Evolutionary conservation across 1,140 invertebrate genomes (phyloP), one percentile per base, ranked within the genome.

Genomic region (Heliothis subflexa): DNA sequence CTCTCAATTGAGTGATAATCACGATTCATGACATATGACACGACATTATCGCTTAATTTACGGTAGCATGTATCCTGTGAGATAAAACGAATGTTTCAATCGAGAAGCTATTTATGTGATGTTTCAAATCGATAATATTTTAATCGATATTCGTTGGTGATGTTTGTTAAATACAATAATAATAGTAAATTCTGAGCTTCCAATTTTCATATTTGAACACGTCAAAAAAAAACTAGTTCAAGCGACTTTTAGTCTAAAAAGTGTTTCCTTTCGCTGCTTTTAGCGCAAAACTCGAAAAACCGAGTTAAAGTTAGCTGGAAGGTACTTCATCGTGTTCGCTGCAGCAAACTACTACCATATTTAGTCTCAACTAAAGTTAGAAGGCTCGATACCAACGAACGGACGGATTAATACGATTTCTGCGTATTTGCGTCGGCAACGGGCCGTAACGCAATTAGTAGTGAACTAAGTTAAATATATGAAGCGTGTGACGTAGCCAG

Each of bases 401-500:
- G 33, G 40, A 16, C 28, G 33, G 61, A 66, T 66, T 66, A 77
- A 77, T 77, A 66, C 52, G n/a, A 77, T 77, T 77, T 68, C 61
- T 68, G n/a, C 61, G 62, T 77, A 68, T 77, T 77, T 77, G 61
- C 74, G 61, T 68, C 74, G 62, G 62, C 59, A 66, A 47, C 74
- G 74, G 50, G 28, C 50, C 50, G 28, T 77, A 68, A 77, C 50
- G 28, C 50, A 68, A 77, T 77, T 77, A 77, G 28, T 57, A 28
- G 1, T 62, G 49, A 77, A 77, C 74, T 77, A 40, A 66, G 74
- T 68, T 77, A 57, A 55, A 68, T 77, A 77, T 77, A 68, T 68
- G 74, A 77, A 62, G 62, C 52, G 28, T 77, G 50, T 68, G 62
- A 77, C 33, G 62, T 45, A 49, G 50, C 47, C 73, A 25, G 45